Conservation (phyloP, 2,797 vertebrate genomes). For the Pangasius larnaudii region DNA sequence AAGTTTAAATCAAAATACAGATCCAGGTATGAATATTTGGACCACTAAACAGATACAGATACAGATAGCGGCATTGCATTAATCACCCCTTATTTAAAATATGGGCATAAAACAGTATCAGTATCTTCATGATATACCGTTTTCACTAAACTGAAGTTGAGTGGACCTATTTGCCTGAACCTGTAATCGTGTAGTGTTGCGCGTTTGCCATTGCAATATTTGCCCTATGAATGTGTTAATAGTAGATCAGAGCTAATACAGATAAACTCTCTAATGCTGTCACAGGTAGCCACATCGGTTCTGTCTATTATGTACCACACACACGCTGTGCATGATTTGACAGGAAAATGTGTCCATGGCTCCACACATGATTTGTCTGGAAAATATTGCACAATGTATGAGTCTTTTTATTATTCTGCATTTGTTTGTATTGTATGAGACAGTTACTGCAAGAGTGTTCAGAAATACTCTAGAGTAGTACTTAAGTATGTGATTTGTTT, state of each 20-base stretch:
- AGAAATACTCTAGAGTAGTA: neutral
- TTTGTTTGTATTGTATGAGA: neutral
- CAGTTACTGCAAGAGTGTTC: neutral
- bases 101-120: neutral
- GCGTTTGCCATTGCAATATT: neutral
- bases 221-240: neutral
- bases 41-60: neutral
- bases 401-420: neutral
- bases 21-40: neutral
- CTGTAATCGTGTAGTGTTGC: neutral
- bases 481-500: neutral
- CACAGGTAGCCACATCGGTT: neutral
- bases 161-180: neutral
- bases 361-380: neutral
- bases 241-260: neutral
- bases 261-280: neutral
- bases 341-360: neutral
- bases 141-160: neutral
- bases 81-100: neutral
- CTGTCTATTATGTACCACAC: neutral
- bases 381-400: neutral
- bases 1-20: neutral
- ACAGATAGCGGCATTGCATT: neutral
- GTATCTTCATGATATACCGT: neutral
- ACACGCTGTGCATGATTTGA: neutral